Percentiles rank a stretch among this genome's conserved stretches.
These are phyloP conservation scores for Orestias chungarensis DNA, from an alignment of 2,797 vertebrate species.

Conservation along the genomic window DNA sequence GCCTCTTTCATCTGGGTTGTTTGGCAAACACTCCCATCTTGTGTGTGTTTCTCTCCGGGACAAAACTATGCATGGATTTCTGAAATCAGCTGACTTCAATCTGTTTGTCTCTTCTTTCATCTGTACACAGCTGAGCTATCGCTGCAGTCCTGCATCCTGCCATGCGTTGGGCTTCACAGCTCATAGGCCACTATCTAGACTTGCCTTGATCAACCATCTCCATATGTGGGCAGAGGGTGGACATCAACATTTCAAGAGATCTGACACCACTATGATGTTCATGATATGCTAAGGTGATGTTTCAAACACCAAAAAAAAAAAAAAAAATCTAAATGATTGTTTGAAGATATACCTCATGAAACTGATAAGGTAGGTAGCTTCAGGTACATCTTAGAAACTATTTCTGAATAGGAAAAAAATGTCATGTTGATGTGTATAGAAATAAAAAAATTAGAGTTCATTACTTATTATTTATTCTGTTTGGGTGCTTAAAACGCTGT, in stretches of 20 bases:
- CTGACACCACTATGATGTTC: slow-evolving; percentile 45
- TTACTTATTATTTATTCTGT: too few species aligned
- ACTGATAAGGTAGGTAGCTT: slow-evolving; percentile 32
- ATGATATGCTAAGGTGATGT: slow-evolving; percentile 51
- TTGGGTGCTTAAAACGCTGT: background rate
- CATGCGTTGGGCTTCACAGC: slow-evolving; percentile 82
- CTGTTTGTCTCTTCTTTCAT: slow-evolving; percentile 74
- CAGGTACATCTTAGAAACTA: too few species aligned
- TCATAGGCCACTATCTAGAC: slow-evolving; percentile 72
- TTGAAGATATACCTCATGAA: slow-evolving; percentile 51
- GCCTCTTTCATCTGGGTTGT: slow-evolving; percentile 66
- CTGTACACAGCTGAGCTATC: slow-evolving; percentile 75
- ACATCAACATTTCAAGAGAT: slow-evolving; percentile 61
- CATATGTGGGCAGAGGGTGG: slow-evolving; percentile 62
- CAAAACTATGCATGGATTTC: slow-evolving; percentile 71
- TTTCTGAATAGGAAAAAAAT: too few species aligned
- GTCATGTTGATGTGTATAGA: background rate
- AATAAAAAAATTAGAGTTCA: background rate
- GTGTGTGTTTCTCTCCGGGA: slow-evolving; percentile 58
- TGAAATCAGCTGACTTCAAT: slow-evolving; percentile 71
- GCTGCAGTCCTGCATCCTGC: slow-evolving; percentile 67
- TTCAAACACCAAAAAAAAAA: slow-evolving; percentile 58
- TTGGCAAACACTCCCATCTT: slow-evolving; percentile 64
- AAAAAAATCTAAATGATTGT: slow-evolving; percentile 53
- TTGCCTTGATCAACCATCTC: slow-evolving; percentile 51